These are phyloP conservation scores for Pissodes strobi DNA, from an alignment of 1,140 invertebrate genomes.

Conservation along the genomic window DNA sequence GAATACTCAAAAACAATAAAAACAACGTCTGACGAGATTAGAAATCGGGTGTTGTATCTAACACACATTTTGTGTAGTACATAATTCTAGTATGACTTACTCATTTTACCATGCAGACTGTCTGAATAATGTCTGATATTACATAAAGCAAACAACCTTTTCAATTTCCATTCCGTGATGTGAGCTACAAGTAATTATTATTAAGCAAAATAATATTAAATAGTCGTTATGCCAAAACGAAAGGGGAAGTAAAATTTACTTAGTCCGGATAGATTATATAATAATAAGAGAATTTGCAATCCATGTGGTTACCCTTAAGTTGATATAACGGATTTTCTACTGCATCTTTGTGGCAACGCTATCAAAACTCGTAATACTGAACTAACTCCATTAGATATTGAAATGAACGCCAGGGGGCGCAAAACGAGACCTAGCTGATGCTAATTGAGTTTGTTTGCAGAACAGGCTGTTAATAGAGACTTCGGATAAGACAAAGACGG, in stretches of 20 bases:
- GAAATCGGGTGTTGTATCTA: too few relatives aligned
- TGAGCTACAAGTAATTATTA: too few relatives aligned
- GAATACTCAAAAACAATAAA: too few relatives aligned
- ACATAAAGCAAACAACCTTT: too few relatives aligned
- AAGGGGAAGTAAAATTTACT: neutral
- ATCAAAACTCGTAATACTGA: slow-evolving; percentile 48
- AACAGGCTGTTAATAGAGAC: slow-evolving; percentile 37
- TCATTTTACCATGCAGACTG: too few relatives aligned
- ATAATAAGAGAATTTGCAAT: slow-evolving; percentile 38
- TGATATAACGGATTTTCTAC: slow-evolving; percentile 47
- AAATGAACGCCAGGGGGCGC: slow-evolving; percentile 47
- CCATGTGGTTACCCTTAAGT: slow-evolving; percentile 41
- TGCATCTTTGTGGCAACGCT: slow-evolving; percentile 44
- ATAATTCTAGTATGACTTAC: too few relatives aligned
- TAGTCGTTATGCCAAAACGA: too few relatives aligned
- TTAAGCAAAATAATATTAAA: too few relatives aligned
- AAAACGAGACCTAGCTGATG: slow-evolving; percentile 48
- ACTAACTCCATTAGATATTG: slow-evolving; percentile 49
- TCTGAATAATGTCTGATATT: too few relatives aligned
- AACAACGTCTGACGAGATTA: too few relatives aligned
- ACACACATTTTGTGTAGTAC: too few relatives aligned
- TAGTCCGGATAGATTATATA: slow-evolving; percentile 1
- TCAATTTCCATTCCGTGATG: too few relatives aligned
- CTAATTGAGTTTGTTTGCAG: slow-evolving; percentile 48
- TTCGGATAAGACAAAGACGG: neutral